Conservation (phyloP, 2,113 vertebrate genomes). For the Ivindomyrus marchei region DNA sequence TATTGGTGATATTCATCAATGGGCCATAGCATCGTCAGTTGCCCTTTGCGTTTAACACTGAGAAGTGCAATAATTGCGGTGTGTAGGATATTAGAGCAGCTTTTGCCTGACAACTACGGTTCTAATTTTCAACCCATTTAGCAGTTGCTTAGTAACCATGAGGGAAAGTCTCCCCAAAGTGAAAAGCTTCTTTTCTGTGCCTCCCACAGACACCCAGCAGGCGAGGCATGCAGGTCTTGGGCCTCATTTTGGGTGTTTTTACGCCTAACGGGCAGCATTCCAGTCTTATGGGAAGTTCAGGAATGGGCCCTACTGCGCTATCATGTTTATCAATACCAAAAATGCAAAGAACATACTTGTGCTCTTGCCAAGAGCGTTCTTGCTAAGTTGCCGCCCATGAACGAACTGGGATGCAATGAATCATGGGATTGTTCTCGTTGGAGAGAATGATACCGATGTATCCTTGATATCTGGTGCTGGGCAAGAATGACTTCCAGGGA, state of each 20-base stretch:
- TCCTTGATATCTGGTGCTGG: neutral
- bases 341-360: neutral
- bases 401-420: neutral
- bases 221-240: neutral
- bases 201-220: neutral
- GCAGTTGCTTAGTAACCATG: constrained; percentile 44
- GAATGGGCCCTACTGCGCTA: neutral
- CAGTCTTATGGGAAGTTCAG: neutral
- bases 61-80: neutral
- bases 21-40: neutral
- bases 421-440: neutral
- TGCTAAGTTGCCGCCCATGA: neutral
- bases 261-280: neutral
- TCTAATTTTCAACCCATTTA: constrained; percentile 36
- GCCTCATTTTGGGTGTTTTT: neutral
- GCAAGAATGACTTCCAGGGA: neutral
- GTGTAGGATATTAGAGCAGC: constrained; percentile 18
- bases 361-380: neutral
- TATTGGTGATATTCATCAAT: neutral
- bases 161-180: constrained; percentile 34
- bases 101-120: constrained; percentile 42
- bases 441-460: neutral
- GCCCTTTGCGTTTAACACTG: neutral
- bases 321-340: neutral
- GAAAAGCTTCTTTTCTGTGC: constrained; percentile 25